Conservation (phyloP, 2,113 vertebrate genomes). For the Candoia aspera region DNA sequence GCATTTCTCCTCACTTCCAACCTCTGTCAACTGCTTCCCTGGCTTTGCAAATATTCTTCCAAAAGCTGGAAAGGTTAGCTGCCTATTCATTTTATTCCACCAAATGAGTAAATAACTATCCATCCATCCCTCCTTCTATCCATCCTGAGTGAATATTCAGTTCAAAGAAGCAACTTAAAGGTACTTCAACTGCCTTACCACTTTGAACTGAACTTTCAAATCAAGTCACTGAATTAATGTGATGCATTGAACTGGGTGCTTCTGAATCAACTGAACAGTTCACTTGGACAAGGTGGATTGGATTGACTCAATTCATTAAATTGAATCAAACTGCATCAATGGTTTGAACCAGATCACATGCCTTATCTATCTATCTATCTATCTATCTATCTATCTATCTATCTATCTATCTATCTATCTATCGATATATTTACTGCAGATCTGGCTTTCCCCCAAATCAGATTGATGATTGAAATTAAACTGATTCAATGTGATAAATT, state of each 20-base stretch:
- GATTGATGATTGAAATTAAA: background rate
- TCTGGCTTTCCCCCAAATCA: background rate
- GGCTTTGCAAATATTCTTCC: background rate
- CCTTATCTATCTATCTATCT: background rate
- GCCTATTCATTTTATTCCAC: background rate
- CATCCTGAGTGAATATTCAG: background rate
- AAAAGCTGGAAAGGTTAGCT: background rate
- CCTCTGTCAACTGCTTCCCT: no score
- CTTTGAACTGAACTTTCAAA: background rate
- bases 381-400: background rate
- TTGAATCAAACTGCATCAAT: background rate
- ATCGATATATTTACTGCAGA: background rate
- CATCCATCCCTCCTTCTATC: background rate
- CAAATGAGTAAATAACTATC: background rate
- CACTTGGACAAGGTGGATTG: background rate
- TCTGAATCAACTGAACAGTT: background rate
- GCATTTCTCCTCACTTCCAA: background rate
- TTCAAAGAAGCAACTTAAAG: background rate
- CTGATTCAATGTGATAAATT: background rate
- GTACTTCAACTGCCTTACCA: background rate
- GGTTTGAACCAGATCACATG: background rate
- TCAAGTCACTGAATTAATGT: background rate
- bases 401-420: no score
- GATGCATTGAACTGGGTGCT: background rate
- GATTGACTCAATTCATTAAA: background rate